A percentile compares a stretch with the other conserved stretches of the same genome.
Evolutionary conservation across 2,113 vertebrate species (phyloP).

Genomic region (Erpornis zantholeuca): DNA sequence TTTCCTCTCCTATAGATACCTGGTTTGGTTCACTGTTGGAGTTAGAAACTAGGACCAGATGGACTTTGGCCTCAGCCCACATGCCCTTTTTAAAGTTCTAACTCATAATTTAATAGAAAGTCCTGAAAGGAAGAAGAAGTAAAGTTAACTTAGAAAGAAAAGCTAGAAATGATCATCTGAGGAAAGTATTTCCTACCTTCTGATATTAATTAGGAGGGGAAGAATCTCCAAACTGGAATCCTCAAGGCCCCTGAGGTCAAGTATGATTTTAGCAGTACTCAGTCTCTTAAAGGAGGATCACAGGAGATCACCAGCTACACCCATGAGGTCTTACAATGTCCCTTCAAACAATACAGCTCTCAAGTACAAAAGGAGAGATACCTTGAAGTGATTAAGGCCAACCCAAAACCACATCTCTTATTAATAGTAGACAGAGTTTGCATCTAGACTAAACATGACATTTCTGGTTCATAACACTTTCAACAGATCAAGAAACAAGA

Average conservation of each 20-base stretch:
- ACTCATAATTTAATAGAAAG: not conserved
- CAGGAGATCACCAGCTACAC: not conserved
- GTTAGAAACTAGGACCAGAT: not conserved
- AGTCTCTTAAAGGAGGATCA: not conserved
- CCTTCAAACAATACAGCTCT: not conserved
- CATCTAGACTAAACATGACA: not conserved
- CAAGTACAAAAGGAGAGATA: not conserved
- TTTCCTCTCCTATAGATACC: not conserved
- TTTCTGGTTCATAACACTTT: not conserved
- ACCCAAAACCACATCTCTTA: not conserved
- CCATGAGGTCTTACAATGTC: rapidly evolving
- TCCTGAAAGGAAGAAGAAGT: not conserved
- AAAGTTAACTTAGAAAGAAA: not conserved
- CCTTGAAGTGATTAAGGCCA: not conserved
- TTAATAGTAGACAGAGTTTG: not conserved
- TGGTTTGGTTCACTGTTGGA: not conserved
- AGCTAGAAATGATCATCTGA: not conserved
- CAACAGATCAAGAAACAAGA: not conserved
- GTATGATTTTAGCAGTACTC: not conserved
- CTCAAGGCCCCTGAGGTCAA: not conserved
- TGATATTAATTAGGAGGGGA: not conserved
- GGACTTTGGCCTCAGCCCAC: not conserved
- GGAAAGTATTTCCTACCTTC: not conserved
- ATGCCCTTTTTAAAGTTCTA: not conserved
- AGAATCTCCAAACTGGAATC: not conserved